A percentile compares a stretch with the other conserved stretches of the same genome.
Evolutionary conservation across 53 echinoderm and acorn worm species (phyloP).

Genomic region (Mesocentrotus franciscanus): DNA sequence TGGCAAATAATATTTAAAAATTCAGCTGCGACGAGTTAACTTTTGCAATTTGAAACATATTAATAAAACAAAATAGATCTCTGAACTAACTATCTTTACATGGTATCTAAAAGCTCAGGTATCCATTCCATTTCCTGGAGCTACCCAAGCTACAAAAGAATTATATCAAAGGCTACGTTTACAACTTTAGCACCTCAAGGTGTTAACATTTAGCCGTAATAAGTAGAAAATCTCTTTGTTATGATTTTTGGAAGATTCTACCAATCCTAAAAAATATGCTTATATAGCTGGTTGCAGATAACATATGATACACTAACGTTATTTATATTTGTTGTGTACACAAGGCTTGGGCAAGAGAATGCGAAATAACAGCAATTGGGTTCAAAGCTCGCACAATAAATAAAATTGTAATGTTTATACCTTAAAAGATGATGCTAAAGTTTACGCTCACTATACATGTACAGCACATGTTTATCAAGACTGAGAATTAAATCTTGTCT

Average conservation of each 20-base stretch:
- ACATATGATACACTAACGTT: not conserved
- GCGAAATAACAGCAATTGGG: not conserved
- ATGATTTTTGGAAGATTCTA: not conserved
- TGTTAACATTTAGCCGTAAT: not conserved
- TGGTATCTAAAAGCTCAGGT: not conserved
- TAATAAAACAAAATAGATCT: not conserved
- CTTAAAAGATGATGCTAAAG: not conserved
- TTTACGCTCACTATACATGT: not conserved
- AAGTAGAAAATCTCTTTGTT: not conserved
- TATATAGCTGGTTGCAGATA: not conserved
- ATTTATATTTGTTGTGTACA: not conserved
- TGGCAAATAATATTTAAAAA: not conserved
- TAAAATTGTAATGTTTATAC: not conserved
- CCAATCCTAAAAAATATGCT: not conserved
- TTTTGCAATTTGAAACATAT: not conserved
- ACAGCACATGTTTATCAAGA: not conserved
- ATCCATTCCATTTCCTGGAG: too few relatives aligned
- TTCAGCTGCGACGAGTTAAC: constrained; percentile 14
- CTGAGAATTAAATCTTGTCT: not conserved
- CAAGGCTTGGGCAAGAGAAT: not conserved
- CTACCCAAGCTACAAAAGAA: too few relatives aligned
- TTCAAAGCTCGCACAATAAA: not conserved
- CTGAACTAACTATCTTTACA: not conserved
- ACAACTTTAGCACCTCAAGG: too few relatives aligned
- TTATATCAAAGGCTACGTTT: too few relatives aligned